Evolutionary conservation across 1,140 invertebrate genomes (phyloP).

Genomic region (Chlorops oryzae): DNA sequence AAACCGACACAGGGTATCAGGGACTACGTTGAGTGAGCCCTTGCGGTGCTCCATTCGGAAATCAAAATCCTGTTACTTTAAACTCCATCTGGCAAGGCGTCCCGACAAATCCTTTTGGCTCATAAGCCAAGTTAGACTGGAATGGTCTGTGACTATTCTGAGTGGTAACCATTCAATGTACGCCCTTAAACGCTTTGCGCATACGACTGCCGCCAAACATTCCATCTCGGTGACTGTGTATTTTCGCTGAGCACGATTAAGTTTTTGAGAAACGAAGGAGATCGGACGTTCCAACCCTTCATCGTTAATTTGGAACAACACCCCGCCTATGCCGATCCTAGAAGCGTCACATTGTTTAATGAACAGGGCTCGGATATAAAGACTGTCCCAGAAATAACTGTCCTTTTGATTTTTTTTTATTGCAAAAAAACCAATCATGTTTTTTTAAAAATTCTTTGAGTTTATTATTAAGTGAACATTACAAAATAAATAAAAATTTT

Average conservation of each 20-base stretch:
- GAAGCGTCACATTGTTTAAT: conserved; percentile 43
- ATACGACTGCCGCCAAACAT: conserved; percentile 46
- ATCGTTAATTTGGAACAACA: conserved; percentile 30
- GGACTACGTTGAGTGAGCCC: conserved; percentile 35
- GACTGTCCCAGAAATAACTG: too few species aligned
- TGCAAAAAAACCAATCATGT: too few species aligned
- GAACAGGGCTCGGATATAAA: too few species aligned
- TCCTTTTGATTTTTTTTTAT: too few species aligned
- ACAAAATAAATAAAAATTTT: too few species aligned
- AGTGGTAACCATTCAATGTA: conserved; percentile 47
- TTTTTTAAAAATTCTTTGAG: too few species aligned
- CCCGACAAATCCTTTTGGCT: conserved; percentile 26
- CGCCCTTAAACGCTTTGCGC: conserved; percentile 39
- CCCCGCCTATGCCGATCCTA: conserved; percentile 31
- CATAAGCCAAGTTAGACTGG: conserved; percentile 24
- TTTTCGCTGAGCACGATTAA: conserved; percentile 36
- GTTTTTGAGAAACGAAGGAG: conserved; percentile 34
- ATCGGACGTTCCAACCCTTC: conserved; percentile 23
- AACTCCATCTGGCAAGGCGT: conserved; percentile 32
- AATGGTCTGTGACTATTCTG: conserved; percentile 35
- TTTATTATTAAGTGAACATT: too few species aligned
- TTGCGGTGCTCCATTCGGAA: conserved; percentile 43
- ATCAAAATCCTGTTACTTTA: conserved; percentile 23
- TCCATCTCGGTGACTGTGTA: conserved; percentile 48
- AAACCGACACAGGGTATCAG: conserved; percentile 33